Evolutionary conservation across 2,113 vertebrate genomes (phyloP), one percentile per base, ranked within the genome.

Genomic region (Atractosteus spatula): DNA sequence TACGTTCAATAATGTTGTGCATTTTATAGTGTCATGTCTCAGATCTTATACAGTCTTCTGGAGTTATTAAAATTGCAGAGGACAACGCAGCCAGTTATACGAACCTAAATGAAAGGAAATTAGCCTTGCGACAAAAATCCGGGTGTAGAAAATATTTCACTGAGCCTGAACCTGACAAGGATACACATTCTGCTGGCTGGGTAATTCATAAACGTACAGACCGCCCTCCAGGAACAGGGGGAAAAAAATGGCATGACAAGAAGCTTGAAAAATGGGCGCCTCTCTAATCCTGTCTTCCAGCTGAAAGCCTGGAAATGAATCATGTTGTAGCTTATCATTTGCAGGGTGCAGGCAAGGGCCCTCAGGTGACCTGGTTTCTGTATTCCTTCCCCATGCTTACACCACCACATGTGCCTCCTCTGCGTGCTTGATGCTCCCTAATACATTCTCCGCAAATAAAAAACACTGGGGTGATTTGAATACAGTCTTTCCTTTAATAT

Each of bases 1-100:
- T 77, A 80, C 69, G 71, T 74, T 71, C 74, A 82, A 80, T 79
- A 77, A 75, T 77, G 75, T 77, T 80, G 73, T 76, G 74, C 69
- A 68, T 77, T 79, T 78, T 66, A 72, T 41, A 74, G 14, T 42
- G 43, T 73, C 61, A 47, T 75, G 62, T 72, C 68, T 77, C 75
- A 71, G 68, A 73, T 56, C 64, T 41, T 47, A 43, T 66, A 71
- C 17, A 12, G 45, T 56, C 62, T 54, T 59, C 16, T 54, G 73
- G 56, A 73, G 67, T 65, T 62, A 71, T 13, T 59, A 64, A 61
- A 70, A 68, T 16, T 7, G 42, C 47, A 41, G 16, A 56, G 47
- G 44, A 65, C 14, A 12, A 66, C 54, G 56, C 62, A 67, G 62
- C 45, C 63, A 56, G 14, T 69, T 45, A 57, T 45, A 41, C 59